These are phyloP conservation scores for Caenorhabditis sulstoni DNA, from an alignment of 2,888 invertebrate species.

Conservation along the genomic window DNA sequence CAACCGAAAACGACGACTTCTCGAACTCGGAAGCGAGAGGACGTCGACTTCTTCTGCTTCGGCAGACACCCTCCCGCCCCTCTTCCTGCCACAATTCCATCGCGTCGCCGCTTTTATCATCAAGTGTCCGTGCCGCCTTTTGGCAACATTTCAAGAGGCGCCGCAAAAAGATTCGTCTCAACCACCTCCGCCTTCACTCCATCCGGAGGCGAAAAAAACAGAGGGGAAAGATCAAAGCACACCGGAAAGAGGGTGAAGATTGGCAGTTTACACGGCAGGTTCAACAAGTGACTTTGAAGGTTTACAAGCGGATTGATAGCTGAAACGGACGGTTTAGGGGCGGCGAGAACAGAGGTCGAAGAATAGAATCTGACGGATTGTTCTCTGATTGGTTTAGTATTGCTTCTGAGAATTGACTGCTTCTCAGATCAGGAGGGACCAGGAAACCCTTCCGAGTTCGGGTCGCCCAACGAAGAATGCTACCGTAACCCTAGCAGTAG, in stretches of 20 bases:
- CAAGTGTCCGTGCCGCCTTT: constrained; percentile 53
- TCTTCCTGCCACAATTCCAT: constrained; percentile 25
- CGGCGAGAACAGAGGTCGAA: not conserved
- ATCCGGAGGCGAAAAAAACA: constrained; percentile 26
- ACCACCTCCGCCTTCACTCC: constrained; percentile 30
- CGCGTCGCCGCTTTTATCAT: constrained; percentile 52
- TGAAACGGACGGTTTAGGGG: no score
- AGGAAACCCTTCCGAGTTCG: no score
- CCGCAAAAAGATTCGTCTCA: constrained; percentile 11
- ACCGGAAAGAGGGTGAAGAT: constrained; percentile 12
- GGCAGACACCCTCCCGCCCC: constrained; percentile 14
- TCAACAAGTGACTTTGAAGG: constrained; percentile 16
- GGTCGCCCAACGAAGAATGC: no score
- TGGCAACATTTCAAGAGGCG: constrained; percentile 61
- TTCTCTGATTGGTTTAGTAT: not conserved
- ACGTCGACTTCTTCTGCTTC: not conserved
- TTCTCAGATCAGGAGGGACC: no score
- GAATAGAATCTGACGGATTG: not conserved
- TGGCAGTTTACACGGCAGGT: constrained; percentile 21
- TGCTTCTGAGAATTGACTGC: no score
- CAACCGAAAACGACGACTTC: constrained; percentile 38
- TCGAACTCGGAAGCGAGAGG: constrained; percentile 42
- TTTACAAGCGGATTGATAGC: constrained; percentile 31
- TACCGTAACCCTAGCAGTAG: no score
- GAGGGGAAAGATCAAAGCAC: constrained; percentile 34